These are phyloP conservation scores for Thera obeliscata DNA, from an alignment of 2,888 invertebrate species.

Conservation along the genomic window DNA sequence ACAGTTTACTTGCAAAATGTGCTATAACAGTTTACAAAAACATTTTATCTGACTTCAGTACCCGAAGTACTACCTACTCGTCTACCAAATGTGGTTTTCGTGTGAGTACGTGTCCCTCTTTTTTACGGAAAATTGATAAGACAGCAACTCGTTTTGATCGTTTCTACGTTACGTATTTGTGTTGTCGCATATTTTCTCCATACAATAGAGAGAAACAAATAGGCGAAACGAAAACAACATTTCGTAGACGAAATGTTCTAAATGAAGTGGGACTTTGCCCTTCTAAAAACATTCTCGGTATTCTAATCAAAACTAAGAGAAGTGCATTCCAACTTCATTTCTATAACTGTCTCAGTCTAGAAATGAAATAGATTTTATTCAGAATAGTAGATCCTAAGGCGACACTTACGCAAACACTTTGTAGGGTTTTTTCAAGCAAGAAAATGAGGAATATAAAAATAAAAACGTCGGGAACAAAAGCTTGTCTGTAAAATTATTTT, in stretches of 20 bases:
- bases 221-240: too few species aligned
- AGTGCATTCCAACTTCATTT: constrained; percentile 16
- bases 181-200: too few species aligned
- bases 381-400: constrained; percentile 19
- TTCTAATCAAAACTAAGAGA: constrained; percentile 17
- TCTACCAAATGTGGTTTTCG: too few species aligned
- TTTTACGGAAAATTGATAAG: too few species aligned
- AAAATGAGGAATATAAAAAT: constrained; percentile 17
- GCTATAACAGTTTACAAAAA: constrained; percentile 7
- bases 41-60: background rate
- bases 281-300: constrained; percentile 5
- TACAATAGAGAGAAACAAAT: too few species aligned
- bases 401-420: constrained; percentile 24
- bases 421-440: constrained; percentile 19
- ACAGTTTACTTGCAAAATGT: background rate
- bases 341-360: constrained; percentile 23
- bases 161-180: too few species aligned
- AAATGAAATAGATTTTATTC: constrained; percentile 27
- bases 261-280: too few species aligned
- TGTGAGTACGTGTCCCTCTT: too few species aligned
- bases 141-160: too few species aligned
- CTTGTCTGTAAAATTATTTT: constrained; percentile 12
- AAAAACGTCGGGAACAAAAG: constrained; percentile 16
- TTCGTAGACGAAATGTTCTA: too few species aligned
- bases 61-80: too few species aligned